Percentiles rank a stretch among this genome's conserved stretches.
Conservation (phyloP, 2,113 vertebrate species). For the Synodontis membranacea region DNA sequence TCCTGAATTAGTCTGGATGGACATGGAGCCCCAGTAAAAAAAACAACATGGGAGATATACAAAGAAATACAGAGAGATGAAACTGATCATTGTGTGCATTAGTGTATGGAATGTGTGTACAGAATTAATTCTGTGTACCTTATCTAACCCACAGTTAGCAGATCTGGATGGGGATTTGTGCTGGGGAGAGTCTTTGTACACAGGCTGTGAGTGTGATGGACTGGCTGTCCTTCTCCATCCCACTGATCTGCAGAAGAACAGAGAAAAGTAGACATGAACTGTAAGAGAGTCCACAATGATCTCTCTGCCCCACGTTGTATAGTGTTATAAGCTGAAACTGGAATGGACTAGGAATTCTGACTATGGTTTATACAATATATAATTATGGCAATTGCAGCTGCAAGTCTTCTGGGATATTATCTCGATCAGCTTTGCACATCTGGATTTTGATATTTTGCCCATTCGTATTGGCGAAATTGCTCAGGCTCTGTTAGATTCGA, state of each 20-base stretch:
- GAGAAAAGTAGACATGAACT: neutral
- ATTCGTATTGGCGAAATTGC: neutral
- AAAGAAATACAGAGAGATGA: neutral
- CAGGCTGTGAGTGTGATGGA: constrained; percentile 57
- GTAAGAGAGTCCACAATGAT: neutral
- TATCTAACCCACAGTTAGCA: constrained; percentile 64
- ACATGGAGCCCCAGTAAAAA: neutral
- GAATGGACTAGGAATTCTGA: neutral
- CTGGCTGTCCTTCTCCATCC: constrained; percentile 57
- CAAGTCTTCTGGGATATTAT: neutral
- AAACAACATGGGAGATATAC: neutral
- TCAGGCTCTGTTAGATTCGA: neutral
- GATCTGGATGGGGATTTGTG: constrained; percentile 58
- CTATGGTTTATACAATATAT: neutral
- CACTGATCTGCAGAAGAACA: constrained; percentile 65
- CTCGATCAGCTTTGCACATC: neutral
- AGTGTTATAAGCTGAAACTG: neutral
- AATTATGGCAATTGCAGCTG: neutral
- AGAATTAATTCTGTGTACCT: constrained; percentile 58
- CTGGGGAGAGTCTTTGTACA: constrained; percentile 58
- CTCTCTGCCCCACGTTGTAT: neutral
- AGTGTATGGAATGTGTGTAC: neutral
- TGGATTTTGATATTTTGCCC: neutral
- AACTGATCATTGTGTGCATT: neutral
- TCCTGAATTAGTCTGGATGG: constrained; percentile 37